Evolutionary conservation across 1,140 invertebrate species (phyloP), one percentile per base, ranked within the genome.

Genomic region (Ganaspis sp.): DNA sequence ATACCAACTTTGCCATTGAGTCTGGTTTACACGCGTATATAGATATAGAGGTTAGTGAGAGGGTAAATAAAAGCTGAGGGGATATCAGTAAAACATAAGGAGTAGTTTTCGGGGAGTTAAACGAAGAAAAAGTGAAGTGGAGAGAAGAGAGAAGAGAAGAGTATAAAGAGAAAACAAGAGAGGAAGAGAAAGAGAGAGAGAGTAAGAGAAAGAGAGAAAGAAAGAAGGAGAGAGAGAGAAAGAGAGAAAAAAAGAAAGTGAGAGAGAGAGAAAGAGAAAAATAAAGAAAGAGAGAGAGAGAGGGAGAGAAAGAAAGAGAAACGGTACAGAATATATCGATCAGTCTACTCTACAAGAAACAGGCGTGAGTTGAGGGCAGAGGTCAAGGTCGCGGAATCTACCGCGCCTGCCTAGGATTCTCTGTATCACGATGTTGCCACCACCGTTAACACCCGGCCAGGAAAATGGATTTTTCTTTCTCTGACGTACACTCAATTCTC

Each of bases 341-440:
- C 88, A 84, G 88, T 87, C 87, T 87, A 82, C 85, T 81, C 45
- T 49, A 49, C 19, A n/a, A 74, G 69, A 80, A 84, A 85, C 86
- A 73, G 82, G 81, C 86, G 84, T 78, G 79, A 85, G 83, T 85
- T 79, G 86, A 87, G 86, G 86, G 88, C 89, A 85, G 84, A 83
- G 89, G 89, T 90, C 89, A 90, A 90, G 89, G 89, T 90, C 89
- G 83, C 74, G 74, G 80, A 84, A 87, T 82, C 86, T 89, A 88
- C 87, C 88, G 87, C 88, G 88, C 88, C 87, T 89, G 87, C 84
- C 81, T 82, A 74, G 77, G 77, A 77, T 74, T 75, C 75, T 77
- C 77, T 79, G 64, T 40, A 69, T 29, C 38, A 74, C 73, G 37
- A 53, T 53, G 38, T 21, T 19, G 64, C 74, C 23, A 19, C 42